Evolutionary conservation across 2,797 vertebrate genomes (phyloP), one percentile per base, ranked within the genome.

Genomic region (Chlorospingus flavigularis): DNA sequence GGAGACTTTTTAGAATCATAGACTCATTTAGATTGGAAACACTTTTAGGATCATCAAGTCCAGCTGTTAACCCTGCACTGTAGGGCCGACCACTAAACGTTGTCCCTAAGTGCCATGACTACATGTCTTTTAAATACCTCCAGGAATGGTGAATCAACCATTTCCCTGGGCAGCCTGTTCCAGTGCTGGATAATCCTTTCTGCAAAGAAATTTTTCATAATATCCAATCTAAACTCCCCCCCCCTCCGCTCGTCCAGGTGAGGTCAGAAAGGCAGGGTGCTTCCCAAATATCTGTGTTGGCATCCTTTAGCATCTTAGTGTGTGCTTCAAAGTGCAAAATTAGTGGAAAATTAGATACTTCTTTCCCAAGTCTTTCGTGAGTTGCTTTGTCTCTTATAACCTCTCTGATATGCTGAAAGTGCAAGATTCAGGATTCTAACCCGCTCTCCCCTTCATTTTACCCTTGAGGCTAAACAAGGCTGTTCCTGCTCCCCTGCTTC

Each of bases 221-320:
- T 53, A 51, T 21, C 39, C 19, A 25, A 3, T 47, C 13, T 80
- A 55, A 71, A 31, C 18, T 13, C 31, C 4, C 9, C 2, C 11
- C 16, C 2, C 11, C 17, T 10, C 8, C 1, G 2, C 53, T 78
- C 2, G 0, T 48, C 42, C 11, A 33, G 37, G 9, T 25, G 33
- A 76, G 17, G 35, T 47, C 14, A 67, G 37, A 84, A 80, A 74
- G 43, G 14, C 37, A 67, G 15, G 6, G 6, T 78, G 11, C 71
- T 60, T 90, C 62, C 33, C 60, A 51, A 37, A 25, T 13, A 9
- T 25, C 17, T 0, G 0, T 35, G 11, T 7, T 17, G 11, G 31
- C 37, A 48, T 58, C 39, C 33, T 78, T 75, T 58, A 78, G 45
- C 67, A 65, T 19, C 35, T 58, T 50, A 43, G 9, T 8, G 9